A percentile compares a stretch with the other conserved stretches of the same genome.
These are phyloP conservation scores for Nothocercus nigrocapillus DNA, from an alignment of 2,113 vertebrate species.

Conservation along the genomic window DNA sequence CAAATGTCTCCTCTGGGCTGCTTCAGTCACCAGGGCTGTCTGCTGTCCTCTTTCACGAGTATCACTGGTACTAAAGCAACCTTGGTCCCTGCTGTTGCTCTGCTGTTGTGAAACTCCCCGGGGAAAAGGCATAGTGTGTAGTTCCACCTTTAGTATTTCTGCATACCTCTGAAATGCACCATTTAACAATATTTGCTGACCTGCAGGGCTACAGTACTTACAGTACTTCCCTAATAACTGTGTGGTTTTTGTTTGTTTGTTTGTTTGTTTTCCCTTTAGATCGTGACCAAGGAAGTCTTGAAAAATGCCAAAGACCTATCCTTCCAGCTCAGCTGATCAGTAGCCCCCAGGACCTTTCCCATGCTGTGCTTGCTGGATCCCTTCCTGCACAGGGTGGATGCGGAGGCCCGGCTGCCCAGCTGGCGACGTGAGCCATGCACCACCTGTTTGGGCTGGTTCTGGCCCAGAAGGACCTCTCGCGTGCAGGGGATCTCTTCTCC, in stretches of 20 bases:
- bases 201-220: not conserved
- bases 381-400: not conserved
- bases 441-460: conserved; percentile 91
- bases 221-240: not conserved
- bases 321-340: accelerated
- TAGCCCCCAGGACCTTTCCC: not conserved
- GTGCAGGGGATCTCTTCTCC: conserved; percentile 95
- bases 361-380: not conserved
- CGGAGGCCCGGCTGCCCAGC: not conserved
- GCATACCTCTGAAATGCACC: not conserved
- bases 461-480: conserved; percentile 91
- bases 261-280: conserved; percentile 19
- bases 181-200: not conserved
- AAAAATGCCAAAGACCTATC: not conserved
- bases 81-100: not conserved
- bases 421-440: conserved; percentile 82
- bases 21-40: not conserved
- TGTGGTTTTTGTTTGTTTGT: not conserved
- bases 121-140: not conserved
- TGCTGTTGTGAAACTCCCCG: not conserved
- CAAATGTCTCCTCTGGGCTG: not conserved
- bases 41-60: accelerated
- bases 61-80: accelerated
- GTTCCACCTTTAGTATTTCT: not conserved
- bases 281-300: not conserved